Evolutionary conservation across 2,888 invertebrate genomes (phyloP), one percentile per base, ranked within the genome.

Genomic region (Polymixis lichenea): DNA sequence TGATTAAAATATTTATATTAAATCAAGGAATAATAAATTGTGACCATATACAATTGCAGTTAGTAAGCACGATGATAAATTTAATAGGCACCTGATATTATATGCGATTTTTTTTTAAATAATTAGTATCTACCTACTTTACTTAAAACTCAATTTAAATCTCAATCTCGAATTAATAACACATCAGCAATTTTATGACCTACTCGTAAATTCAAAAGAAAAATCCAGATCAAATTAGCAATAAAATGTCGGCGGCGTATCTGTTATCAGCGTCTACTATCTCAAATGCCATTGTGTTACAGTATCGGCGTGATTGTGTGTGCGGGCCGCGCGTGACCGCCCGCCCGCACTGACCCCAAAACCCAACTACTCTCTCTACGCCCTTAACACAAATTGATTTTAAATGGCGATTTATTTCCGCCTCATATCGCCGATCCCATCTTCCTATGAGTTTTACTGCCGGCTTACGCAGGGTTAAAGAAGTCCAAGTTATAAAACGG

Each of bases 361-460:
- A 90, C 91, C 92, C 89, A 93, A 95, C 94, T 95, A 95, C 94
- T 95, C 94, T 93, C 91, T 90, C 87, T 90, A 92, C 93, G 92
- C 93, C 95, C 95, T 96, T 95, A 94, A 96, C 96, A 96, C 96
- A 96, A 96, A 96, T 96, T 96, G 96, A 96, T 96, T 96, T 96
- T 96, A 96, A 96, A 96, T 95, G 94, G 95, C 96, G 95, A 96
- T 95, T 96, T 96, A 96, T 96, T 96, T 96, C 96, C 95, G 95
- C 94, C 95, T 91, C 96, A 96, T 96, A 96, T 96, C 96, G 94
- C 91, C 92, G 92, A 94, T 92, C 96, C 96, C 95, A 96, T 96
- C 96, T 96, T 94, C 92, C 94, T 95, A 94, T 94, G 94, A 95
- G 95, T 95, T 96, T 96, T 95, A 96, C 95, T 93, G 93, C 88